phyloP scores from a whole-genome alignment of 2,888 invertebrate species.

The Matsumyia berberina region DNA sequence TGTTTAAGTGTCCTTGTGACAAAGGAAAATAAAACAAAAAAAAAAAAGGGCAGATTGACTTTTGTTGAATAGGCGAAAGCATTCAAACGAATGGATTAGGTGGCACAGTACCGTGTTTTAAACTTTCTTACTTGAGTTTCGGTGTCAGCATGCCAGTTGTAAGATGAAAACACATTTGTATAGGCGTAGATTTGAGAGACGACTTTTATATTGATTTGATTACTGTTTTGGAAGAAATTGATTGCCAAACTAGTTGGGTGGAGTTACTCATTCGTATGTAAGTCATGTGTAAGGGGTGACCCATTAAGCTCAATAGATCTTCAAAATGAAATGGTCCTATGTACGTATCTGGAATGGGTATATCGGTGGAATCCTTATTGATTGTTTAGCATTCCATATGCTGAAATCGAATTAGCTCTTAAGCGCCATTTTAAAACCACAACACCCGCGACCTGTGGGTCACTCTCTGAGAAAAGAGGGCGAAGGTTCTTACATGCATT shows the following conservation, averaged over 20 bases:
- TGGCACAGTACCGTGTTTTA: neutral
- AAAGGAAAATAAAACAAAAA: neutral
- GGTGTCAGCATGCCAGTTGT: neutral
- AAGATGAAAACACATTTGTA: too few species aligned
- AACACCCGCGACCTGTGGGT: too few species aligned
- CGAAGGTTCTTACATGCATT: too few species aligned
- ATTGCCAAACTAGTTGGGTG: neutral
- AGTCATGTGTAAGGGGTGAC: neutral
- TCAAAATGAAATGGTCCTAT: too few species aligned
- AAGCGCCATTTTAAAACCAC: too few species aligned
- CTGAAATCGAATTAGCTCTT: too few species aligned
- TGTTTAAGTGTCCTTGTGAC: neutral
- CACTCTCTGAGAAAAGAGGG: too few species aligned
- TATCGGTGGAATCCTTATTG: too few species aligned
- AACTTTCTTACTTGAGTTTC: neutral
- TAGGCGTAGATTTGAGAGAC: neutral
- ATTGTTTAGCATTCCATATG: too few species aligned
- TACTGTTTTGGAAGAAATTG: neutral
- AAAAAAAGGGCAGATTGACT: neutral
- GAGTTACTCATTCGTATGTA: neutral
- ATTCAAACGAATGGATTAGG: slow-evolving; percentile 1
- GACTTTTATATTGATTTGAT: slow-evolving; percentile 11
- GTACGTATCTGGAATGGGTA: too few species aligned
- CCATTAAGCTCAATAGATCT: too few species aligned
- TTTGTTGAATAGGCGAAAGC: slow-evolving; percentile 1